phyloP scores from a whole-genome alignment of 2,797 vertebrate species.

The Intellagama lesueurii region DNA sequence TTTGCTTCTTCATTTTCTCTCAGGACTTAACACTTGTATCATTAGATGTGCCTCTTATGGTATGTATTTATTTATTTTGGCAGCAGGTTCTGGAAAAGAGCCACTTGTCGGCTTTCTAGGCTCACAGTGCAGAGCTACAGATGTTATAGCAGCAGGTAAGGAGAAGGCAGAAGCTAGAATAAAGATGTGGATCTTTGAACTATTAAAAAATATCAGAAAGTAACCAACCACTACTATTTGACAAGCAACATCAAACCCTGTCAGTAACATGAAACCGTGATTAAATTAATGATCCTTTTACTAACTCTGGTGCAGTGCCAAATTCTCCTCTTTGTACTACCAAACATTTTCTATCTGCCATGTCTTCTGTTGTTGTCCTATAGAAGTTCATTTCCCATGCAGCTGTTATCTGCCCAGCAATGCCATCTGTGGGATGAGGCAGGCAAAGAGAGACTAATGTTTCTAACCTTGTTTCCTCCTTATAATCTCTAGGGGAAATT shows the following conservation, averaged over 20 bases:
- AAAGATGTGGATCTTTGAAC: slow-evolving; percentile 13
- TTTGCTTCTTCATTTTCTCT: slow-evolving; percentile 20
- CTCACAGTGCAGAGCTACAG: slow-evolving; percentile 20
- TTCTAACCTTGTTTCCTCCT: background rate
- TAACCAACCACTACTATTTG: slow-evolving; percentile 1
- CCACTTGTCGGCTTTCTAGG: slow-evolving; percentile 19
- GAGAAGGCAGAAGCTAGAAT: slow-evolving; percentile 13
- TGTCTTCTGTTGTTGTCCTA: background rate
- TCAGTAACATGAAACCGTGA: background rate
- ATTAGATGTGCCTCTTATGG: slow-evolving; percentile 41
- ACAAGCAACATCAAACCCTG: slow-evolving; percentile 2
- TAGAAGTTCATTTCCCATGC: background rate
- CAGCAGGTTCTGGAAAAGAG: slow-evolving; percentile 22
- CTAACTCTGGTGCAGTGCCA: background rate
- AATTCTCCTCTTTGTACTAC: background rate
- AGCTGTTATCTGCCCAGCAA: background rate
- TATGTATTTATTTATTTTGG: slow-evolving; percentile 61
- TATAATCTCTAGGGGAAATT: background rate
- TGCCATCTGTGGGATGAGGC: background rate
- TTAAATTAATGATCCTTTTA: slow-evolving; percentile 1
- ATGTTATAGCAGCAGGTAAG: slow-evolving; percentile 32
- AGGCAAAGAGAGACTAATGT: background rate
- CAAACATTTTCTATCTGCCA: background rate
- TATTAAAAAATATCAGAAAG: slow-evolving; percentile 4
- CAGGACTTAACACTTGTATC: slow-evolving; percentile 1